Evolutionary conservation across 2,797 vertebrate genomes (phyloP).

Genomic region (Monodelphis domestica): DNA sequence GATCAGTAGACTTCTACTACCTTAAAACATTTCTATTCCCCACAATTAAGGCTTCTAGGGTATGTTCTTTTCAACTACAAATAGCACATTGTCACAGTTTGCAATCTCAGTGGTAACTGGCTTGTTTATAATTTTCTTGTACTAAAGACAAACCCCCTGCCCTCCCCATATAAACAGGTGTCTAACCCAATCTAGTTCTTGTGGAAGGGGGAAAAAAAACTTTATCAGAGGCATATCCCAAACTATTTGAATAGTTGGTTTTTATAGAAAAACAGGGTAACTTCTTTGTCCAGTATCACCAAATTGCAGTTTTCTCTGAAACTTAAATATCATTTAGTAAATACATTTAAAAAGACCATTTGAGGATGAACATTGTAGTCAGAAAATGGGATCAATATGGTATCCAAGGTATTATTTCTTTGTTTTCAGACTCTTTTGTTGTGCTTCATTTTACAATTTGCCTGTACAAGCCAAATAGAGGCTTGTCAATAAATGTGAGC

Average conservation of each 20-base stretch:
- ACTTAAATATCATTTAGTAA: constrained; percentile 71
- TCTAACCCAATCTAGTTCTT: constrained; percentile 56
- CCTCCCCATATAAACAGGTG: constrained; percentile 67
- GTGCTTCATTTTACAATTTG: constrained; percentile 73
- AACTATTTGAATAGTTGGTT: constrained; percentile 52
- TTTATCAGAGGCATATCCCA: constrained; percentile 67
- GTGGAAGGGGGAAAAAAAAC: constrained; percentile 63
- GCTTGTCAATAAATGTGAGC: constrained; percentile 81
- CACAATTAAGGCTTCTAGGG: constrained; percentile 52
- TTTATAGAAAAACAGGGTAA: constrained; percentile 63
- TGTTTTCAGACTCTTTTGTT: constrained; percentile 79
- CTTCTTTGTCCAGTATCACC: constrained; percentile 51
- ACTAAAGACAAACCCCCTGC: background rate
- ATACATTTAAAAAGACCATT: constrained; percentile 65
- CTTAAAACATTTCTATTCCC: constrained; percentile 4
- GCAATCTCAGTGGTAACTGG: constrained; percentile 59
- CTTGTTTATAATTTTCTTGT: constrained; percentile 72
- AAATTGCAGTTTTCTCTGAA: constrained; percentile 65
- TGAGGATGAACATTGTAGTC: constrained; percentile 71
- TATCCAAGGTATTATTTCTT: constrained; percentile 70
- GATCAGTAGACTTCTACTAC: background rate
- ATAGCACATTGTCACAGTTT: constrained; percentile 52
- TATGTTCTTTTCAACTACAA: constrained; percentile 59
- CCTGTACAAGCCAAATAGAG: constrained; percentile 68
- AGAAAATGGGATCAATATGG: constrained; percentile 66